Evolutionary conservation across 2,113 vertebrate genomes (phyloP).

Genomic region (Ailurus styani): DNA sequence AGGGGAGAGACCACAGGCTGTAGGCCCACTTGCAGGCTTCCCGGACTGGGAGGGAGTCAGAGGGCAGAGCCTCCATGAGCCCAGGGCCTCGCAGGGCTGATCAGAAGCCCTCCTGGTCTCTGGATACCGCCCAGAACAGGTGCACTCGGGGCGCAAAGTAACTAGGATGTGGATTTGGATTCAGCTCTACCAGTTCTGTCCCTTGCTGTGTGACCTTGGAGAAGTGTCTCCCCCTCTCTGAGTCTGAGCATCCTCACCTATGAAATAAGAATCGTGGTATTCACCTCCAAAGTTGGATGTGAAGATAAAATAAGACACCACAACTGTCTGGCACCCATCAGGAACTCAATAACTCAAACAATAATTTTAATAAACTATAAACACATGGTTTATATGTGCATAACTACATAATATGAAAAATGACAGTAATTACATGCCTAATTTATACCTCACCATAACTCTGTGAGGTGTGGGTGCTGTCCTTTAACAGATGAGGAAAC

Average conservation of each 20-base stretch:
- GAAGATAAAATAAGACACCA: background rate
- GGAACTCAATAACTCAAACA: background rate
- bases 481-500: background rate
- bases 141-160: background rate
- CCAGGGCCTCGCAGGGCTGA: background rate
- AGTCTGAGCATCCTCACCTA: background rate
- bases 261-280: background rate
- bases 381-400: background rate
- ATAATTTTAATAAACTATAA: background rate
- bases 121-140: background rate
- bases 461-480: fast-evolving
- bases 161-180: background rate
- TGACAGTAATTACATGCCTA: background rate
- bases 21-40: background rate
- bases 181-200: background rate
- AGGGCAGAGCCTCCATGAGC: background rate
- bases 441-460: background rate
- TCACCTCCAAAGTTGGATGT: background rate
- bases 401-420: background rate
- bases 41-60: background rate
- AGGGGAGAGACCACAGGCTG: background rate
- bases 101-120: background rate
- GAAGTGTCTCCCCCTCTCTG: background rate
- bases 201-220: background rate
- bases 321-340: background rate